Base-by-base conservation (phyloP, 2,113 vertebrate genomes). In the Butorides virescens region DNA sequence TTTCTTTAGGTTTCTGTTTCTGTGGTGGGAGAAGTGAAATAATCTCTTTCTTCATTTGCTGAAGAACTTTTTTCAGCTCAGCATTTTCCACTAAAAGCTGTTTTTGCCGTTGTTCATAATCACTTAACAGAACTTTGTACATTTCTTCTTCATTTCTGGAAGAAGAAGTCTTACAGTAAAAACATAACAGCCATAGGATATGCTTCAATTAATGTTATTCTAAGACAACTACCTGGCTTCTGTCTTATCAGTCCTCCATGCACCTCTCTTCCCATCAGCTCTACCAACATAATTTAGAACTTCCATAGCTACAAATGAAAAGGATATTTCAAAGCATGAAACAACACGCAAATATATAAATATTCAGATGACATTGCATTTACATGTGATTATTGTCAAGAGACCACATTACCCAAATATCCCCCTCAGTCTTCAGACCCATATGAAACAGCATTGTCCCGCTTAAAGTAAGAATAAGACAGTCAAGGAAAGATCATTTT, bases 41-140 rank as follows among this genome's bases (percentile, higher is more conserved):
- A 98, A 99, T 99, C 86, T 99, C 99, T 96, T 98, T 99, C 93
- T 99, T 99, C 99, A 99, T 99, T 97, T 99, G 99, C 97, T 99
- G 99, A 84, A 99, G 98, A 82, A 99, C 98, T 93, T 99, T 99
- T 96, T 99, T 99, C 66, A 99, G 98, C 96, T 99, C 99, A 26
- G 98, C 98, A 47, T 99, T 99, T 98, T 99, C 99, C 92, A 99
- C 30, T 97, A 99, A 97, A 92, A 99, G 97, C 34, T 99, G 98
- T 81, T 98, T 99, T 95, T 99, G 99, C 70, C 98, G 98, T 17
- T 97, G 97, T 92, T 99, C 99, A 32, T 99, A 99, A 91, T 99
- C 99, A 61, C 91, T 98, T 87, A 99, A 96, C 82, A 99, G 98
- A 91, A 98, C 97, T 96, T 98, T 99, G 97, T 99, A 99, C 99